Conservation (phyloP, 2,797 vertebrate genomes). For the Loriculus beryllinus region DNA sequence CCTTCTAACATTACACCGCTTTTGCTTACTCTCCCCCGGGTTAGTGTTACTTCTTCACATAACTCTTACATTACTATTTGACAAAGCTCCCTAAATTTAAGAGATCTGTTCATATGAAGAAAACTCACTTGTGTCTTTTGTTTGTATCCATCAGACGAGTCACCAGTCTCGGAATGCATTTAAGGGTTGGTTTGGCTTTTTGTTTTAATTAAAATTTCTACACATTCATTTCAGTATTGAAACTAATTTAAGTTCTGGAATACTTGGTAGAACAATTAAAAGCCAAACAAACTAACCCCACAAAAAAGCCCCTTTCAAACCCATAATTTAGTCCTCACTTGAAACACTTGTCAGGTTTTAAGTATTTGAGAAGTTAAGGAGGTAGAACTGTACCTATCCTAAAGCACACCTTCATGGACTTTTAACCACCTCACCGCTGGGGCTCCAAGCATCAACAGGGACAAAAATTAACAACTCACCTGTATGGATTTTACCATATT, state of each 20-base stretch:
- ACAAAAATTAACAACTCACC: background rate
- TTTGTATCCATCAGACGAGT: background rate
- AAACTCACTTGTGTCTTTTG: background rate
- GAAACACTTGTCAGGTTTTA: background rate
- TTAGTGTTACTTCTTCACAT: background rate
- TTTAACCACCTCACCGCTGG: background rate
- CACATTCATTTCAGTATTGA: background rate
- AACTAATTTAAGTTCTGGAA: background rate
- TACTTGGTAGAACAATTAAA: background rate
- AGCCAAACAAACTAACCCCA: background rate
- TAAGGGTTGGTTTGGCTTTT: background rate
- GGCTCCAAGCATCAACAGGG: background rate
- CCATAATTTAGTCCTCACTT: background rate
- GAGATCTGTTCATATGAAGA: background rate
- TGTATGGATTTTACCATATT: background rate
- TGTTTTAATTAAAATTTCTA: background rate
- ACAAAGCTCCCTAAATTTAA: background rate
- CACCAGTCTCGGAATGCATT: background rate
- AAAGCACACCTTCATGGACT: background rate
- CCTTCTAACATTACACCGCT: background rate
- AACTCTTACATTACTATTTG: background rate
- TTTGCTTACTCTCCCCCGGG: background rate
- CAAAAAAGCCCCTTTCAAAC: background rate
- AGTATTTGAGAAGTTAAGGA: background rate
- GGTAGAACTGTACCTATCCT: background rate